These are phyloP conservation scores for Brachypodius melanocephalos DNA, from an alignment of 2,113 vertebrate genomes.

Conservation along the genomic window DNA sequence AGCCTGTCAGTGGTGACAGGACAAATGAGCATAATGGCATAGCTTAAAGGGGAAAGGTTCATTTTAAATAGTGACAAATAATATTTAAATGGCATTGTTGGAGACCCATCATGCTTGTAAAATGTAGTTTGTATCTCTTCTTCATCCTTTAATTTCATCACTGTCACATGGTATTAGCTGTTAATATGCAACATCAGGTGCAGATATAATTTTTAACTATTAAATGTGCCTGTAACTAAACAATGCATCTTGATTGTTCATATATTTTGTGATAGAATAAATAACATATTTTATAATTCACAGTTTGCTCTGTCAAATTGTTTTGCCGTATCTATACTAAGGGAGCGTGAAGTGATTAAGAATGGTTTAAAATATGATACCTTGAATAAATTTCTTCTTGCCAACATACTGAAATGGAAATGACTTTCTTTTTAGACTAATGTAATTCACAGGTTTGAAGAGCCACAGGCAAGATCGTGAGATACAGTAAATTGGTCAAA, in stretches of 20 bases:
- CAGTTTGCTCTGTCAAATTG: slow-evolving; percentile 30
- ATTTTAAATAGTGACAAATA: slow-evolving; percentile 90
- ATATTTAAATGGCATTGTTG: slow-evolving; percentile 95
- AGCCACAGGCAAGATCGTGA: slow-evolving; percentile 49
- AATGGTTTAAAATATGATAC: slow-evolving; percentile 41
- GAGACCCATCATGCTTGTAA: slow-evolving; percentile 94
- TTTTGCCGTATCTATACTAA: slow-evolving; percentile 30
- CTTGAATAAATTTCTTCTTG: slow-evolving; percentile 45
- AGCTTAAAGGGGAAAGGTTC: slow-evolving; percentile 91
- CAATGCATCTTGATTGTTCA: slow-evolving; percentile 76
- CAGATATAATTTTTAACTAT: slow-evolving; percentile 81
- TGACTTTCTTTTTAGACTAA: slow-evolving; percentile 61
- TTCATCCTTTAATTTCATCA: slow-evolving; percentile 84
- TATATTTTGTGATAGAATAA: slow-evolving; percentile 55
- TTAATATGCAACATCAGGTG: slow-evolving; percentile 83
- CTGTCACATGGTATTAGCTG: slow-evolving; percentile 80
- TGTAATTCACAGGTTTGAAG: slow-evolving; percentile 57
- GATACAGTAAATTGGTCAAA: slow-evolving; percentile 62
- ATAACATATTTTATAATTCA: slow-evolving; percentile 61
- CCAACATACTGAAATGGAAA: slow-evolving; percentile 59
- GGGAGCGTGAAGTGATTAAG: neutral
- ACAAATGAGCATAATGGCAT: slow-evolving; percentile 97
- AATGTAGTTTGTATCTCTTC: slow-evolving; percentile 85
- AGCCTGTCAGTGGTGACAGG: slow-evolving; percentile 95
- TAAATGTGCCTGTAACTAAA: slow-evolving; percentile 76